Base-by-base conservation (phyloP, 2,797 vertebrate genomes). In the Crocidura indochinensis region DNA sequence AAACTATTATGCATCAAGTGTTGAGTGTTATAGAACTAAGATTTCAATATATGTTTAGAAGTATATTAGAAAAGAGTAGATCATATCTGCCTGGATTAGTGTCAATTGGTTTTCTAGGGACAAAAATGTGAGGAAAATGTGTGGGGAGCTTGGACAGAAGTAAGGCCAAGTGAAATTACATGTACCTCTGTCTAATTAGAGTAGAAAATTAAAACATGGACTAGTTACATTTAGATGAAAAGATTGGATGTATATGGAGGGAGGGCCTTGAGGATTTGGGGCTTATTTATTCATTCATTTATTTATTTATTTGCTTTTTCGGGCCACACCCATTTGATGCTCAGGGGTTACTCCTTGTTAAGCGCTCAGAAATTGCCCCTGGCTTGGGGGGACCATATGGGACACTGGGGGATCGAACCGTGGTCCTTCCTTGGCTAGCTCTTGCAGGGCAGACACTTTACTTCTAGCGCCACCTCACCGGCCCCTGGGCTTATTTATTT, bases 211-310 rank as follows among this genome's bases (percentile, higher is more conserved):
- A 69, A 88, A 90, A 62, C 73, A 12, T 79, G 51, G n/a, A n/a
- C 19, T 31, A 20, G 2, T 85, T 89, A 60, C 6, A 60, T 15
- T 6, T 60, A 20, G 51, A 15, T 62, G 74, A 85, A 67, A 91
- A 95, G 64, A 26, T 2, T 68, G 29, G 10, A 27, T 86, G 22
- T 65, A 47, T 91, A 47, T 86, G 69, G 67, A 62, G 64, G 47
- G 68, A 94, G 69, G 49, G 38, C 29, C n/a, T 89, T 53, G 79
- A 92, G 47, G 88, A 67, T 19, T 93, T 89, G 77, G 26, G 20
- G 53, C 51, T 68, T 62, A 44, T 62, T 53, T 82, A 24, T n/a
- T n/a, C n/a, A n/a, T n/a, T n/a, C n/a, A n/a, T n/a, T n/a, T n/a
- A n/a, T n/a, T n/a, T n/a, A n/a, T n/a, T n/a, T n/a, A n/a, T n/a